Base-by-base conservation (phyloP, 2,888 invertebrate species). In the Athrips mouffetella region DNA sequence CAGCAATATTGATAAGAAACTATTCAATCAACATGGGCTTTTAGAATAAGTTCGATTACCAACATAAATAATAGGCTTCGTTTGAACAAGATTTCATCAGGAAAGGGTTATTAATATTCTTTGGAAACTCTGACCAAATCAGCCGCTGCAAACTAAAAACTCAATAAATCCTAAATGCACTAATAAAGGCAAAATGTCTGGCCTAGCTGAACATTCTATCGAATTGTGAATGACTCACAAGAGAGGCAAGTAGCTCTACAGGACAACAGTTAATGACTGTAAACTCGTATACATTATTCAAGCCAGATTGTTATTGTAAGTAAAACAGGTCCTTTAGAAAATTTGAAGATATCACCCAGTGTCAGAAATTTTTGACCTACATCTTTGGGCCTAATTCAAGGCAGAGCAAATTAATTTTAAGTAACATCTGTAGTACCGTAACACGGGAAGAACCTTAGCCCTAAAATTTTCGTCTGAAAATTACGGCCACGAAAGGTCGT, bases 161-260 rank as follows among this genome's bases (percentile, higher is more conserved):
- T 33, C 16, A 4, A 16, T 13, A 16, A 20, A 37, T 37, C 35
- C 48, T 37, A 48, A 44, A 44, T 44, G 33, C 15, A 29, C 31
- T 33, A 4, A 16, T 13, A 16, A 20, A 37, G 44, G 44, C 48
- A 44, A 48, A 44, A 44, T 44, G 33, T 48, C 48, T 35, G 37
- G 48, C 48, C 44, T 48, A 48, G 44, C 31, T 20, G 5, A 31
- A 21, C 31, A 30, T n/a, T 29, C 31, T 44, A 33, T 15, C 33
- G 33, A 33, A 33, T 33, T 15, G 33, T 33, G 33, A 33, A 33
- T 33, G 33, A 33, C 33, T n/a, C n/a, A n/a, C n/a, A n/a, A n/a
- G n/a, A n/a, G n/a, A n/a, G n/a, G n/a, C n/a, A n/a, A n/a, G n/a
- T n/a, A n/a, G n/a, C n/a, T n/a, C n/a, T n/a, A n/a, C n/a, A n/a